Base-by-base conservation (phyloP, 2,797 vertebrate species). In the Mionectes olivaceus region DNA sequence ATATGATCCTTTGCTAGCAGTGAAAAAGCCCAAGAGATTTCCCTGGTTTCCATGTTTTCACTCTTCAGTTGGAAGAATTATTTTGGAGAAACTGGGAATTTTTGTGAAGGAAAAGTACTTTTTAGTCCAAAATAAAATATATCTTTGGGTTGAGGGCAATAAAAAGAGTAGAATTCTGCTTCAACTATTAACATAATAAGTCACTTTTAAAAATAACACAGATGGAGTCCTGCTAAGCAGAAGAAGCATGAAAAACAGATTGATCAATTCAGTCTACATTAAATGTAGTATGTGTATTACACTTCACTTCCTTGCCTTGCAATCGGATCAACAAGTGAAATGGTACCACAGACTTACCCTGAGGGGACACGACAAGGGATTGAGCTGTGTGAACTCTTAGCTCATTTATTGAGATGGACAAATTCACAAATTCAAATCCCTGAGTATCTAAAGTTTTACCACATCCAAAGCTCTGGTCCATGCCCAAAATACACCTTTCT, bases 401-500 rank as follows among this genome's bases (percentile, higher is more conserved):
- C 32, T 65, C 61, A 28, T 28, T 46, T 47, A 12, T 7, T 49
- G 64, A 46, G 52, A 64, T 53, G 52, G 79, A 37, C n/a, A 83
- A 19, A 19, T 2, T n/a, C 22, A 44, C 3, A 24, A 21, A 37
- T 43, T 41, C 39, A 0, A 1, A 35, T 39, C 30, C n/a, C 56
- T 14, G 3, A 83, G 10, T 19, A 50, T 30, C 22, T 63, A 12
- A 35, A 76, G 7, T 11, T 35, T 60, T 59, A 23, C 37, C 33
- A 13, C 4, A 28, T 7, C 13, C 35, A 50, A 56, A 86, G 47
- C 10, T 22, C 33, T 32, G 33, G 32, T 32, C 57, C 19, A 23
- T 10, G 24, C 32, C 61, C 46, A 74, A 14, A 47, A 19, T 19
- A 33, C 27, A 55, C 23, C 46, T 32, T 77, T 35, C 41, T 28